Evolutionary conservation across 2,888 invertebrate species (phyloP).

Genomic region (Acheta domesticus): DNA sequence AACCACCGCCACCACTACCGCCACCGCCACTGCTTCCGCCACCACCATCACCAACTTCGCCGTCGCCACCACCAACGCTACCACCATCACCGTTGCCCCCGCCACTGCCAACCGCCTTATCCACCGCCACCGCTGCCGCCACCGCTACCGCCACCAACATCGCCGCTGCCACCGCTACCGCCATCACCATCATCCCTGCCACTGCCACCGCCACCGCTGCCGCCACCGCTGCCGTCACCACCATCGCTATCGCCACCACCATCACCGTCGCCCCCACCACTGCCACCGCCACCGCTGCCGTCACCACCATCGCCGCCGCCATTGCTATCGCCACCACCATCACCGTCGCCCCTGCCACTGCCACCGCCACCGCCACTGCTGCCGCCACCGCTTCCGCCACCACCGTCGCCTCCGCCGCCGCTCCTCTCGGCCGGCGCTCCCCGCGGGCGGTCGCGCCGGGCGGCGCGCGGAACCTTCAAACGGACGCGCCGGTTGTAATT

Average conservation of each 20-base stretch:
- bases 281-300: background rate
- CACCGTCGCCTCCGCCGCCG: background rate
- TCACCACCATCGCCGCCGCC: background rate
- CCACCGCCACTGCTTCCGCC: too few relatives aligned
- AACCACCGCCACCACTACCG: background rate
- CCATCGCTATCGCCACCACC: background rate
- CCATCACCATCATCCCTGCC: background rate
- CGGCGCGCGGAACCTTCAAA: constrained; percentile 1
- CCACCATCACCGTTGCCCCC: background rate
- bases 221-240: background rate
- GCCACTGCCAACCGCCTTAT: background rate
- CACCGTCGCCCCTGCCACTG: background rate
- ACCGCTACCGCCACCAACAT: background rate
- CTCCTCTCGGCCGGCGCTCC: background rate
- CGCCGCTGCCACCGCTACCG: background rate
- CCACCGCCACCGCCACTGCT: background rate
- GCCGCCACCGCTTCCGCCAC: background rate
- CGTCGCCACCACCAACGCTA: too few relatives aligned
- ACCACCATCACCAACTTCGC: too few relatives aligned
- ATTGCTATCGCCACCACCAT: background rate
- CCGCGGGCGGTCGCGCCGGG: background rate
- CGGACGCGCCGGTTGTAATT: background rate
- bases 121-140: background rate
- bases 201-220: background rate
- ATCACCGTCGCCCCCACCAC: background rate